A percentile compares a stretch with the other conserved stretches of the same genome.
These are phyloP conservation scores for Maccullochella peelii DNA, from an alignment of 2,113 vertebrate species.

Conservation along the genomic window DNA sequence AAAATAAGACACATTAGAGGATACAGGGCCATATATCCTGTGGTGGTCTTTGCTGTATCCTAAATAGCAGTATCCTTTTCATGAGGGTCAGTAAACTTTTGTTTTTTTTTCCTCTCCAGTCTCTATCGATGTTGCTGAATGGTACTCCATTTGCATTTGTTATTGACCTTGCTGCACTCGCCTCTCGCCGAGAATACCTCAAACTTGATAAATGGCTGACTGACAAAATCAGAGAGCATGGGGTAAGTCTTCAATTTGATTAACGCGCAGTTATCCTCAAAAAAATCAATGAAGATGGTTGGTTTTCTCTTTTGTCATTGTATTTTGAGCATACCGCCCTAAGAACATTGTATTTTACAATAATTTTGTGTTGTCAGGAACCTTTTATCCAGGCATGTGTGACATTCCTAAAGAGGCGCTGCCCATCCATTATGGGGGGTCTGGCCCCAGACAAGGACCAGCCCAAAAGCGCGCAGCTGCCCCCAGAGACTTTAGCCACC, in stretches of 20 bases:
- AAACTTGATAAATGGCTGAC: conserved; percentile 99
- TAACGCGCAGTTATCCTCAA: not conserved
- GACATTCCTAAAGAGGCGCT: conserved; percentile 98
- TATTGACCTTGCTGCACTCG: conserved; percentile 99
- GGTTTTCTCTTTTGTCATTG: not conserved
- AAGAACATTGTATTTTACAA: not conserved
- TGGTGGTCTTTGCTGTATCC: not conserved
- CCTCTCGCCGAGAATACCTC: conserved; percentile 99
- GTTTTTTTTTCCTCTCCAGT: conserved; percentile 81
- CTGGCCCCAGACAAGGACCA: conserved; percentile 98
- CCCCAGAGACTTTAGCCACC: conserved; percentile 96
- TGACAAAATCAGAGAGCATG: conserved; percentile 99
- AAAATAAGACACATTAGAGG: not conserved
- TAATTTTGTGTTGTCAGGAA: conserved; percentile 83
- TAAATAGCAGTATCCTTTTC: not conserved
- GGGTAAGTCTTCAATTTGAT: conserved; percentile 84
- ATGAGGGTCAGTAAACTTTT: conserved; percentile 24
- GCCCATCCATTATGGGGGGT: conserved; percentile 97
- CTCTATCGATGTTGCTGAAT: conserved; percentile 99
- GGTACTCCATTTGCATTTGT: conserved; percentile 99
- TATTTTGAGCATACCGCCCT: not conserved
- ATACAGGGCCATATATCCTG: not conserved
- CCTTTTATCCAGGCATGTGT: conserved; percentile 99
- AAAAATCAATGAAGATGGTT: not conserved
- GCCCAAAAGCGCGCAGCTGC: conserved; percentile 98